Base-by-base conservation (phyloP, 2,888 invertebrate genomes). In the Epistrophella euchroma region DNA sequence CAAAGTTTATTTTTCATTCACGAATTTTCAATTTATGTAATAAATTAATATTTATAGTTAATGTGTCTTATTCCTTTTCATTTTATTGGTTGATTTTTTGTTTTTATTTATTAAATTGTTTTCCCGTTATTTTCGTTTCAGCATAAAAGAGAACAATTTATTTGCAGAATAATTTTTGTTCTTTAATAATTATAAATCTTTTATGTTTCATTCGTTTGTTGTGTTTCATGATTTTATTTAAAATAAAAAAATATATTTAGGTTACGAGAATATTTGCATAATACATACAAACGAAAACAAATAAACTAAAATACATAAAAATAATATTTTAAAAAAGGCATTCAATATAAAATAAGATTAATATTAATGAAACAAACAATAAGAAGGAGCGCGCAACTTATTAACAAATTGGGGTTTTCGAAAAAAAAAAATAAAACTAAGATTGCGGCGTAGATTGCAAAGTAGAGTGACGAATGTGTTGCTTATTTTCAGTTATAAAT, bases 221-320 rank as follows among this genome's bases (percentile, higher is more conserved):
- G 43, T 62, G 6, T 62, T 64, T 17, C 28, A 28, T 70, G 35
- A 35, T 76, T 66, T 66, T 47, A 22, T 47, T 47, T 76, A 77
- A 76, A 85, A 76, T 75, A 81, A 85, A 85, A 85, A 85, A 85
- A 80, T 80, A 81, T 73, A 81, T 85, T 77, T 81, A 85, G 80
- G 68, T 81, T 85, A 85, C 80, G 85, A 85, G 81, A 72, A 83
- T 83, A 56, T 76, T 71, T 75, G 79, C 72, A 77, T 77, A 73
- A 55, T 68, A 83, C 55, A 55, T 68, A 83, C 55, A 62, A 55
- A 77, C 17, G 47, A 73, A 52, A 62, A 66, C 68, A 76, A 70
- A 62, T 68, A 45, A 47, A 72, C 50, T 73, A 72, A 62, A 84
- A 45, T 82, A 45, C 25, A 60, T 79, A 25, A 47, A 68, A 60